Evolutionary conservation across 2,888 invertebrate genomes (phyloP), one percentile per base, ranked within the genome.

Genomic region (Heliconius sara): DNA sequence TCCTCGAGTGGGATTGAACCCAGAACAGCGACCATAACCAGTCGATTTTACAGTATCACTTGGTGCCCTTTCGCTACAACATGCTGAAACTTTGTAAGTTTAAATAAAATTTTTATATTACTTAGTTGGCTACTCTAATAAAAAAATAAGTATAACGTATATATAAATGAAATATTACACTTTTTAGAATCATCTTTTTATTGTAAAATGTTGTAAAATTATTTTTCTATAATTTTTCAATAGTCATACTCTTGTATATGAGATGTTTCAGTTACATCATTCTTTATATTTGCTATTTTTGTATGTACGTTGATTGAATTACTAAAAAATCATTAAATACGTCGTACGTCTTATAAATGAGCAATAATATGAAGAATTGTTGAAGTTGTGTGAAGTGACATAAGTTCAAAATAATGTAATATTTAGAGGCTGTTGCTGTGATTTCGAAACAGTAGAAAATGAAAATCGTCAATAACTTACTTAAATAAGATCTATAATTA

Each of bases 361-460:
- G n/a, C 34, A 72, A 57, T 60, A n/a, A 60, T 60, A 60, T 47
- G 16, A 10, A 71, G 6, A 57, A 67, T 22, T 22, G n/a, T n/a
- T n/a, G n/a, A n/a, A n/a, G n/a, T n/a, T n/a, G n/a, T n/a, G n/a
- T n/a, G n/a, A n/a, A 73, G 34, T 60, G n/a, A 34, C 4, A 9
- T 77, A 13, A 34, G 22, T 57, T 34, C 57, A 30, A 57, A 34
- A 30, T 60, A 30, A 47, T 71, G 71, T 76, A 39, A 63, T 68
- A 39, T 68, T 22, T 67, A 81, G 83, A 82, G 83, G 82, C 79
- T 83, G n/a, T 43, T 57, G 76, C 81, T 83, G 83, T 83, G 81
- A 83, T 82, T 43, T 77, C n/a, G 39, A 25, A 78, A 65, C 60
- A 65, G 77, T 74, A 74, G 39, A 71, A 34, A 80, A 73, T 73